A percentile compares a stretch with the other conserved stretches of the same genome.
These are phyloP conservation scores for Muricea muricata DNA, from an alignment of 92 coral and sea anemone genomes.

Conservation along the genomic window DNA sequence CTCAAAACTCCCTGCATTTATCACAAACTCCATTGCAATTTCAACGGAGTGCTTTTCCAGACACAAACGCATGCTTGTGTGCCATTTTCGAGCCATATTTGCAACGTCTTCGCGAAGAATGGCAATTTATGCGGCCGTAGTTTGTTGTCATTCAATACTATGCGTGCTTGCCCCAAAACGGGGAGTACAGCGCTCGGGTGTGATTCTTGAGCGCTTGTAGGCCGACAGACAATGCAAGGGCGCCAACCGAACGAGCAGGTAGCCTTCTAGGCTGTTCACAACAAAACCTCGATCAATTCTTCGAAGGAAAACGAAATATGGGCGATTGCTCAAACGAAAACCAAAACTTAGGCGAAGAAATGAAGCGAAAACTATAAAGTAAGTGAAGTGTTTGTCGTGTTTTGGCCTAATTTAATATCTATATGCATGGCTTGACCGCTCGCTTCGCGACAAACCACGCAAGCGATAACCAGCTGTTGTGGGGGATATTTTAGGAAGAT, in stretches of 20 bases:
- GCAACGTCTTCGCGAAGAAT: slow-evolving; percentile 19
- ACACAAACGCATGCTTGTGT: background rate
- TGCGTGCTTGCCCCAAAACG: slow-evolving; percentile 52
- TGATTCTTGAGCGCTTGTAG: slow-evolving; percentile 27
- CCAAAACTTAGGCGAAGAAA: slow-evolving; percentile 19
- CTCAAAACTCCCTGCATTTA: background rate
- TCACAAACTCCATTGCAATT: background rate
- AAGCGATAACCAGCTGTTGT: slow-evolving; percentile 9
- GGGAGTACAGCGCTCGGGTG: slow-evolving; percentile 45
- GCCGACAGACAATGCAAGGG: slow-evolving; percentile 46
- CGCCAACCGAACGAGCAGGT: slow-evolving; percentile 42
- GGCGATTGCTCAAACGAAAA: background rate
- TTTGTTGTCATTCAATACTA: slow-evolving; percentile 51
- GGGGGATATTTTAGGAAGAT: background rate
- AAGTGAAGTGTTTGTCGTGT: slow-evolving; percentile 26
- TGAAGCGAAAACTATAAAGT: slow-evolving; percentile 19
- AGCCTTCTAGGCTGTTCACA: background rate
- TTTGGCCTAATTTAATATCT: slow-evolving; percentile 28
- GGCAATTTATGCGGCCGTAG: slow-evolving; percentile 16
- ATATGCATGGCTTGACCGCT: slow-evolving; percentile 38
- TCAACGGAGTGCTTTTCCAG: background rate
- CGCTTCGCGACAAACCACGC: slow-evolving; percentile 46
- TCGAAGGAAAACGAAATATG: slow-evolving; percentile 15
- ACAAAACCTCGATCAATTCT: slow-evolving; percentile 21
- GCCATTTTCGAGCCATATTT: background rate